Base-by-base conservation (phyloP, 1,140 invertebrate species). In the Chelonus insularis region DNA sequence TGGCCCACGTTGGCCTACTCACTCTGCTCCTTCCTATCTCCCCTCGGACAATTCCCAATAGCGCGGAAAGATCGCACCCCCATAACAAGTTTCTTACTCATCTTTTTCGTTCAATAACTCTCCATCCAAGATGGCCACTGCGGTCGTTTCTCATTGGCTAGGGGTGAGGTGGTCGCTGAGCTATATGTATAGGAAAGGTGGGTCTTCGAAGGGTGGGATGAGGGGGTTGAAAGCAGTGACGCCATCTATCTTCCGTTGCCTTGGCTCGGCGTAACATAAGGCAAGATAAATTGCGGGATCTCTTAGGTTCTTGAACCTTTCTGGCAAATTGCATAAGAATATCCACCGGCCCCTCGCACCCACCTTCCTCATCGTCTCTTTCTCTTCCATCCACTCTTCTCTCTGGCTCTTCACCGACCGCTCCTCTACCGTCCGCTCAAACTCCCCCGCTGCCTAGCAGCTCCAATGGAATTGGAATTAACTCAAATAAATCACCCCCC, bases 321-420 rank as follows among this genome's bases (percentile, higher is more conserved):
- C 80, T 81, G 80, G 80, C 80, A 82, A 82, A 82, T 82, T 82
- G 80, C 80, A 82, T 82, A 82, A 82, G 80, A 82, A 82, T 81
- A 82, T 82, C 80, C 79, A 80, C 72, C 72, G 70, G 66, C 62
- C 59, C 51, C 62, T 60, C 54, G 3, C 25, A 29, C 58, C 50
- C 62, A 20, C 48, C 55, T 50, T 18, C 32, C 20, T 34, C 32
- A 67, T 68, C 67, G 29, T 36, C 18, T 29, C 50, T 43, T 37
- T 32, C 36, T 50, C 36, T 37, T 57, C 41, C 37, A 25, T 34
- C 29, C 48, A 43, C 57, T 58, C 57, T 45, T 51, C 47, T n/a
- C 57, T 43, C 20, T 59, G 45, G n/a, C 14, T 48, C 14, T 29
- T 34, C 48, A 50, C 47, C 39, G 34, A 55, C 48, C 37, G 37